Conservation (phyloP, 2,113 vertebrate genomes). For the Vicugna pacos region DNA sequence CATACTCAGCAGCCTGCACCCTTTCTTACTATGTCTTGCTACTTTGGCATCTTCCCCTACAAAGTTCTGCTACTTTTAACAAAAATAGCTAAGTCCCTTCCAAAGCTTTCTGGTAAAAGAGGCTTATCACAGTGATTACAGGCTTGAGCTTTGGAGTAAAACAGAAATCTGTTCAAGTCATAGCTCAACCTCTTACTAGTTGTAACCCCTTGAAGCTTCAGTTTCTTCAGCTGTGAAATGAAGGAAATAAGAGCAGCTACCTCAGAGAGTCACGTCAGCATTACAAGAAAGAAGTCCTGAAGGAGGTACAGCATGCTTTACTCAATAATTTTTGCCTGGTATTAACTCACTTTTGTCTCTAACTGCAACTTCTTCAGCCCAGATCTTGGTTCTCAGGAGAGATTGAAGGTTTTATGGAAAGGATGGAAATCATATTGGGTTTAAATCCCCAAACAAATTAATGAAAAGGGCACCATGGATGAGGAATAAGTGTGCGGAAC, state of each 20-base stretch:
- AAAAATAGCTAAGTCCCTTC: background rate
- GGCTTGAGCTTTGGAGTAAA: background rate
- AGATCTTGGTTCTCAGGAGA: background rate
- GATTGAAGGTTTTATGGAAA: background rate
- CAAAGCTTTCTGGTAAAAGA: background rate
- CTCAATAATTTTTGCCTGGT: background rate
- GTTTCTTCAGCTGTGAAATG: background rate
- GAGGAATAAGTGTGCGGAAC: background rate
- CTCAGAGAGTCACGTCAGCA: background rate
- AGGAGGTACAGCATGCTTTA: background rate
- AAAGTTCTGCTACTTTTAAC: background rate
- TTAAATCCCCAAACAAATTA: background rate
- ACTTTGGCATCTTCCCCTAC: background rate
- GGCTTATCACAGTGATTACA: background rate
- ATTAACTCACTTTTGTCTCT: background rate
- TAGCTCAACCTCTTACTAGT: background rate
- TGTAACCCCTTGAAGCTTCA: background rate
- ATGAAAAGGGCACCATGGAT: background rate
- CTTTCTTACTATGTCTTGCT: background rate
- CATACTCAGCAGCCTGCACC: accelerated
- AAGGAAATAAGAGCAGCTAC: background rate
- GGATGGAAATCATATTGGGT: background rate
- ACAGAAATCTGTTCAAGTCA: background rate
- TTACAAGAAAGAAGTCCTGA: background rate
- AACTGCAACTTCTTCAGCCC: background rate